Evolutionary conservation across 2,888 invertebrate genomes (phyloP).

Genomic region (Cryptophagus acutangulus): DNA sequence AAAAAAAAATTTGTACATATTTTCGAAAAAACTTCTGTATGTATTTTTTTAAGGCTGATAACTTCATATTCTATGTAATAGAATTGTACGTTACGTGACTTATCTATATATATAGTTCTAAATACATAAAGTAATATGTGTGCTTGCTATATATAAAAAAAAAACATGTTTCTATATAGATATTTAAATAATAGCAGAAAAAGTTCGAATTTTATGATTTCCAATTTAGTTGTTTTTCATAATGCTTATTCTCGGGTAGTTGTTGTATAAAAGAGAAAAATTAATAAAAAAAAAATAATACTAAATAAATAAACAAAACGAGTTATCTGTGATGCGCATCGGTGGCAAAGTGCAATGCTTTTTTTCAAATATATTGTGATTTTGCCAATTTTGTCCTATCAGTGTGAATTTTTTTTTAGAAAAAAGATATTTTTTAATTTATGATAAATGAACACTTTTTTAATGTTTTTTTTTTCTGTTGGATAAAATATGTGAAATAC

Average conservation of each 20-base stretch:
- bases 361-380: conserved; percentile 44
- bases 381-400: conserved; percentile 46
- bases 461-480: conserved; percentile 40
- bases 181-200: too few relatives aligned
- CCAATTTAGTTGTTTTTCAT: conserved; percentile 20
- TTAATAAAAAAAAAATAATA: conserved; percentile 28
- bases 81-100: conserved; percentile 29
- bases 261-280: conserved; percentile 35
- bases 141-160: conserved; percentile 35
- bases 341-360: conserved; percentile 49
- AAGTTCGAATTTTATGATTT: conserved; percentile 9
- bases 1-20: conserved; percentile 22
- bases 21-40: conserved; percentile 24
- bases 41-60: conserved; percentile 34
- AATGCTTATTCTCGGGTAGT: conserved; percentile 32
- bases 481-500: conserved; percentile 43
- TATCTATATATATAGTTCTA: too few relatives aligned
- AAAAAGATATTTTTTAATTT: conserved; percentile 45
- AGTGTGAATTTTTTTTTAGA: conserved; percentile 36
- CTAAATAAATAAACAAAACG: too few relatives aligned
- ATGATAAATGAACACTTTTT: conserved; percentile 40
- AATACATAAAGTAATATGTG: conserved; percentile 29
- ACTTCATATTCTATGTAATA: conserved; percentile 32
- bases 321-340: conserved; percentile 47
- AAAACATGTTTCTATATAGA: too few relatives aligned